Base-by-base conservation (phyloP, 2,113 vertebrate genomes). In the Pelmatolapia mariae region DNA sequence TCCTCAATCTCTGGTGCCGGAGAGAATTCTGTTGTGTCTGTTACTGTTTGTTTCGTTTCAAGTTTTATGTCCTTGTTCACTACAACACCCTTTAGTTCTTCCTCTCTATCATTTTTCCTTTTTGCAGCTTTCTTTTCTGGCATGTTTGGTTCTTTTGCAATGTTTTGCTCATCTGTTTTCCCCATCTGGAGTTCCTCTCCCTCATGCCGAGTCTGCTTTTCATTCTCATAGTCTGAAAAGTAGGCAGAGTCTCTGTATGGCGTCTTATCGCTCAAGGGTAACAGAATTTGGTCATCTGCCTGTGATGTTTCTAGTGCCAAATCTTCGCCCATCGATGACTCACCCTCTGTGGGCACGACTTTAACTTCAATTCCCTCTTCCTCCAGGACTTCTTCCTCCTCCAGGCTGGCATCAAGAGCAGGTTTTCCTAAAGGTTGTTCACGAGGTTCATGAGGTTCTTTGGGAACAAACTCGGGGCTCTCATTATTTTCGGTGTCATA, bases 401-500 rank as follows among this genome's bases (percentile, higher is more conserved):
- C 92, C 45, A 85, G 50, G 24, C 89, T 91, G 1, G 52, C 63
- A 63, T 92, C 89, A 0, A 90, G 63, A 4, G 80, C 13, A 2
- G 93, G 36, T 40, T 93, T 92, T 24, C 56, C 91, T 54, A 85
- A 15, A 57, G 91, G 63, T 86, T 96, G 96, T 81, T 97, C 97
- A 2, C 96, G 92, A 1, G 94, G 81, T 54, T 99, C 98, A 0
- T 97, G 97, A 1, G 97, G 96, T 84, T 99, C 98, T 91, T 97
- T 99, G 22, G 97, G 96, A 19, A 98, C 97, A 15, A 99, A 98
- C 94, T 99, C 98, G 0, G 99, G 99, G 45, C 98, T 99, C 90
- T 99, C 98, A 0, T 99, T 98, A 84, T 99, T 99, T 92, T 99
- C 98, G 0, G 99, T 99, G 94, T 99, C 98, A 1, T 99, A 99